Conservation (phyloP, 2,113 vertebrate genomes). For the Platichthys stellatus region DNA sequence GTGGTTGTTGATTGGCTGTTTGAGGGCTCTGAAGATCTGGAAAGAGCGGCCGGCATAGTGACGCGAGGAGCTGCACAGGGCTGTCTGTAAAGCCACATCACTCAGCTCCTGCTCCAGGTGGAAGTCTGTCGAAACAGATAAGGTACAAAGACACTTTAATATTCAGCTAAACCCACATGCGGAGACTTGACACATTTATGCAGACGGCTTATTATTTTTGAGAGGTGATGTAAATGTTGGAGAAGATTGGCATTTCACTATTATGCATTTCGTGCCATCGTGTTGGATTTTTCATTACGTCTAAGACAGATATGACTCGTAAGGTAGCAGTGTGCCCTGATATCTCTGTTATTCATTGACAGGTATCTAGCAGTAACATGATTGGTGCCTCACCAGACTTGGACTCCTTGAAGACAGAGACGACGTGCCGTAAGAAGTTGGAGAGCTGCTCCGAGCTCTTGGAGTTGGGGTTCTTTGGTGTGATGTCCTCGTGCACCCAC, state of each 20-base stretch:
- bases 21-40: slow-evolving; percentile 96
- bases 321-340: not conserved
- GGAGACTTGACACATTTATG: not conserved
- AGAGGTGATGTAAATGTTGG: not conserved
- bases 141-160: not conserved
- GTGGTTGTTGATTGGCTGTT: slow-evolving; percentile 94
- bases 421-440: slow-evolving; percentile 94
- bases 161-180: slow-evolving; percentile 1
- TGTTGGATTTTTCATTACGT: too few species aligned
- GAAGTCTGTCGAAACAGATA: slow-evolving; percentile 84
- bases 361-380: not conserved
- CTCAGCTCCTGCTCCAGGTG: slow-evolving; percentile 97
- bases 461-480: slow-evolving; percentile 96
- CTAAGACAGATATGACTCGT: too few species aligned
- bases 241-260: not conserved
- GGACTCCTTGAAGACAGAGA: slow-evolving; percentile 97
- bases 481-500: slow-evolving; percentile 99
- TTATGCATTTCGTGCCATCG: too few species aligned
- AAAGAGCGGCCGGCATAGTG: slow-evolving; percentile 98
- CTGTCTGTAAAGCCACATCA: slow-evolving; percentile 95
- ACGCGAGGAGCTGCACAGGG: slow-evolving; percentile 95
- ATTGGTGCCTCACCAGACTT: slow-evolving; percentile 88
- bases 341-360: not conserved
- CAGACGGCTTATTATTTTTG: not conserved
- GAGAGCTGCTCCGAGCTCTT: slow-evolving; percentile 96